Evolutionary conservation across 2,113 vertebrate genomes (phyloP), one percentile per base, ranked within the genome.

Genomic region (Albula goreensis): DNA sequence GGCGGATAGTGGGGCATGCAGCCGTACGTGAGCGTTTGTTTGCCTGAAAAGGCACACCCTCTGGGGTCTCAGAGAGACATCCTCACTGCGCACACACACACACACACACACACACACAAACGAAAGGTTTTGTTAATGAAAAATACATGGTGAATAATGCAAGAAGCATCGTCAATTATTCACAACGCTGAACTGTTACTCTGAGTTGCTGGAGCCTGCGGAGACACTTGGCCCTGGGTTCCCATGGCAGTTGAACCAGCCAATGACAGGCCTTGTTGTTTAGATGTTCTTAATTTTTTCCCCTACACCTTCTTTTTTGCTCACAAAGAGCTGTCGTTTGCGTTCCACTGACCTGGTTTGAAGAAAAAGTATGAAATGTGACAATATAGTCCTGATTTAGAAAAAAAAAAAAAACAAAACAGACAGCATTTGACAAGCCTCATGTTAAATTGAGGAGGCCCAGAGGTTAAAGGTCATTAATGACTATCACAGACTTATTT

Each of bases 111-210:
- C n/a, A 51, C 19, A n/a, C 31, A 60, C 13, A 83, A 53, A 51
- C 19, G 53, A 41, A 63, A 80, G 11, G 53, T 66, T 60, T 80
- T 57, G 78, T 48, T 63, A 85, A 80, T 80, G 41, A 85, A 80
- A 85, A 80, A 80, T 70, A 31, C 5, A 12, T 4, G 19, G 74
- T 80, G 15, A 49, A 85, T 15, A 80, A 78, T 49, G 84, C 52
- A 57, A 80, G 48, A 15, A 19, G 77, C 50, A 4, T 50, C 57
- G 50, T 81, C 63, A 74, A 41, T 86, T 22, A 84, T 51, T 74
- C 25, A 83, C 53, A 3, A 57, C 5, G 49, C 7, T 19, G 25
- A 22, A 52, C 15, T 66, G 50, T 10, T 31, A 19, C 51, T 7
- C 3, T 48, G 52, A 57, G 52, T n/a, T 9, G 49, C 49, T 17